Evolutionary conservation across 2,888 invertebrate genomes (phyloP).

Genomic region (Exocentrus adspersus): DNA sequence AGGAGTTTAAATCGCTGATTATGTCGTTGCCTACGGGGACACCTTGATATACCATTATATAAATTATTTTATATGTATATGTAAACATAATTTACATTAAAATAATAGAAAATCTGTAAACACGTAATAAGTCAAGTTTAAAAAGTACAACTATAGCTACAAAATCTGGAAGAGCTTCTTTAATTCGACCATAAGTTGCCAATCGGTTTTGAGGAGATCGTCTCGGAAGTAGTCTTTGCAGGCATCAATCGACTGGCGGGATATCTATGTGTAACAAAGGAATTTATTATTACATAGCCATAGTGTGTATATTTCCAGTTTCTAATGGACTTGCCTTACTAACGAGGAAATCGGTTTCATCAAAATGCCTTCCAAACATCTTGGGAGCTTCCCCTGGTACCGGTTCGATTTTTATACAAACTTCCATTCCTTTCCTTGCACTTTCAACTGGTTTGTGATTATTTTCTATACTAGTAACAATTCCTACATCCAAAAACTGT

Average conservation of each 20-base stretch:
- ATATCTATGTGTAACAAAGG: conserved; percentile 74
- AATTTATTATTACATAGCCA: too few species aligned
- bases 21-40: too few species aligned
- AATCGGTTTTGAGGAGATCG: conserved; percentile 95
- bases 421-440: conserved; percentile 96
- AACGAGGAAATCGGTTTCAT: conserved; percentile 92
- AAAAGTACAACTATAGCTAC: conserved; percentile 64
- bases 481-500: conserved; percentile 93
- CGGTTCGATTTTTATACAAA: conserved; percentile 97
- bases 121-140: too few species aligned
- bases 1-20: too few species aligned
- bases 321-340: conserved; percentile 93
- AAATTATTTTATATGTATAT: not conserved
- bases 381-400: conserved; percentile 98
- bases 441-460: conserved; percentile 95
- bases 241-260: conserved; percentile 97
- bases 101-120: too few species aligned
- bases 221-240: conserved; percentile 99
- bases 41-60: too few species aligned
- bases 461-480: conserved; percentile 93
- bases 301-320: too few species aligned
- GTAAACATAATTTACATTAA: conserved; percentile 12
- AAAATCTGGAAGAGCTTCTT: conserved; percentile 97
- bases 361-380: conserved; percentile 98
- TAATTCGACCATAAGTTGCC: conserved; percentile 98